Base-by-base conservation (phyloP, 2,888 invertebrate genomes). In the Gonocerus acuteangulatus region DNA sequence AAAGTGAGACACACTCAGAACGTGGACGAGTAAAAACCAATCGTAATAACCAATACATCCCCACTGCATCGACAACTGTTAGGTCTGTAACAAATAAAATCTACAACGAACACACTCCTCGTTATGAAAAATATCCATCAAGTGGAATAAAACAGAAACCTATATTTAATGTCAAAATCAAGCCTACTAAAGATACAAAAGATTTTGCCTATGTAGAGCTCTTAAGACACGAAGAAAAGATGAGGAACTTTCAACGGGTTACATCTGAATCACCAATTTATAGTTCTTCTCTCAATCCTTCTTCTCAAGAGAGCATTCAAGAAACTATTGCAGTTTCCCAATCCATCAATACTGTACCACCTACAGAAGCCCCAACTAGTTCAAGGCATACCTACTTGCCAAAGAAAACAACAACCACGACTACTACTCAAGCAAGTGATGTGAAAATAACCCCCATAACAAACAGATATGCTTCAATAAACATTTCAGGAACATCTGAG, bases 211-310 rank as follows among this genome's bases (percentile, higher is more conserved):
- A 63, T 42, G 61, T 68, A n/a, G 45, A 69, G 64, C 63, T 67
- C 16, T 65, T 65, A 19, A 61, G 66, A 60, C 60, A 62, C 15
- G 54, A 54, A 23, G 54, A 54, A 39, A 15, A 42, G 60, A 45
- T 54, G 15, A 39, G 22, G 16, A 42, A 42, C 21, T 36, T 27
- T 39, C 66, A 45, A 18, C 18, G 63, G 39, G 56, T 51, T 52
- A 62, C 60, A 64, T 77, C 63, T 76, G 77, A 66, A 73, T 76
- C 59, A 77, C 27, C 47, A 6, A n/a, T 34, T 23, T 36, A 60
- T 21, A 56, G 18, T 7, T 78, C 67, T 76, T 73, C 78, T 71
- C 19, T 34, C 4, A 51, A 36, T 2, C 15, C 54, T 54, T 54
- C 42, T 7, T 54, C 42, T 11, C 15, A 21, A 23, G 39, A 39